A percentile compares a stretch with the other conserved stretches of the same genome.
These are phyloP conservation scores for Anthrax anthrax DNA, from an alignment of 2,888 invertebrate species.

Conservation along the genomic window DNA sequence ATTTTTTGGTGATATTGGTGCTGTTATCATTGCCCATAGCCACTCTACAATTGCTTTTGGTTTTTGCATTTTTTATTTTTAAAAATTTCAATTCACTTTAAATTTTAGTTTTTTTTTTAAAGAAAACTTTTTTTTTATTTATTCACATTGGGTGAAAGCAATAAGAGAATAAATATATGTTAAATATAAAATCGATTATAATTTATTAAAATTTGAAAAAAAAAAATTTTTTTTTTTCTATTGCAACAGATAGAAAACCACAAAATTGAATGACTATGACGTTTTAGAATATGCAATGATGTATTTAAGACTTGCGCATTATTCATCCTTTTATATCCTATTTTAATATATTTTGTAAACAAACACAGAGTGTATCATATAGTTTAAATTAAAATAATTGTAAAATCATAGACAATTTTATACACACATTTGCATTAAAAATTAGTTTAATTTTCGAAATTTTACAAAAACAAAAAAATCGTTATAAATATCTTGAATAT, in stretches of 20 bases:
- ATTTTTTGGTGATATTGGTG: constrained; percentile 29
- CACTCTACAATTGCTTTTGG: constrained; percentile 6
- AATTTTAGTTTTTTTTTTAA: no score
- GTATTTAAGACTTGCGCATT: not conserved
- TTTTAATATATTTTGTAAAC: not conserved
- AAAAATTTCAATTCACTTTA: no score
- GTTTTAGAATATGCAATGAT: not conserved
- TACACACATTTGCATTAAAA: no score
- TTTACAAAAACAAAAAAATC: no score
- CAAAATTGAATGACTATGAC: not conserved
- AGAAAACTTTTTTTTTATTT: no score
- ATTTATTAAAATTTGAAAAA: no score
- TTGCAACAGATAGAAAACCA: not conserved
- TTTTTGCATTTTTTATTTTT: constrained; percentile 1
- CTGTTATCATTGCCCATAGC: constrained; percentile 18
- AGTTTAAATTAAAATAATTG: no score
- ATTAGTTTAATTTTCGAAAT: no score
- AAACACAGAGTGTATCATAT: not conserved
- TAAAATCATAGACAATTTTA: no score
- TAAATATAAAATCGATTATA: not conserved
- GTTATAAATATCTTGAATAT: no score
- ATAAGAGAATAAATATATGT: no score
- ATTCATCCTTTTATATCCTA: not conserved
- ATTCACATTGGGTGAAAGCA: not conserved
- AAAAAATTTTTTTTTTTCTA: no score